Conservation (phyloP, 2,888 invertebrate species). For the Drosophila phalerata region DNA sequence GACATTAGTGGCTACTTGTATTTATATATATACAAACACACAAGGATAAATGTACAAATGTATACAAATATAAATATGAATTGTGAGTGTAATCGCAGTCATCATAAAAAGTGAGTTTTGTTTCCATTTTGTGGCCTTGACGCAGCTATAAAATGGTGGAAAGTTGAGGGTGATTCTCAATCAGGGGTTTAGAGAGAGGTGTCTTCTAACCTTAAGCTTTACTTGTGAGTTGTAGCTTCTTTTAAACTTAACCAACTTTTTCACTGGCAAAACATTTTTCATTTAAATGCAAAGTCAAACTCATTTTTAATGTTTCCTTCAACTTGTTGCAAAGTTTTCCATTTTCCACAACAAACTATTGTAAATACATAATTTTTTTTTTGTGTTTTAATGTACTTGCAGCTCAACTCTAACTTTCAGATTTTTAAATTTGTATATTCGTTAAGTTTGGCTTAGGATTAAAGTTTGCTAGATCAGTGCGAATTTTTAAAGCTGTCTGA, state of each 20-base stretch:
- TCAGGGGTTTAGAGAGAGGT: background rate
- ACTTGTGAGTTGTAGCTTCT: conserved; percentile 23
- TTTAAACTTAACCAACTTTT: conserved; percentile 43
- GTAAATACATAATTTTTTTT: conserved; percentile 12
- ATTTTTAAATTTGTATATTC: background rate
- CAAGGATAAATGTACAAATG: background rate
- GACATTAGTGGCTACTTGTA: conserved; percentile 33
- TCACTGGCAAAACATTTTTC: conserved; percentile 36
- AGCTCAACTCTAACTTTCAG: background rate
- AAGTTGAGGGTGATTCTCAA: background rate
- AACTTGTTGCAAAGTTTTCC: conserved; percentile 32
- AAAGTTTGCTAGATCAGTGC: background rate
- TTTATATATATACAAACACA: background rate
- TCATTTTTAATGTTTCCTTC: conserved; percentile 37
- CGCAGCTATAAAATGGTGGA: background rate
- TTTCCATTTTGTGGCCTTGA: conserved; percentile 13
- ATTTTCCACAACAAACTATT: conserved; percentile 10
- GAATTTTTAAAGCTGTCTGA: conserved; percentile 3
- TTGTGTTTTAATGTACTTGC: conserved; percentile 4
- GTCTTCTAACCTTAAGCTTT: conserved; percentile 20
- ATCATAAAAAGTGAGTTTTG: conserved; percentile 25
- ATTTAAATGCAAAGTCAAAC: conserved; percentile 58
- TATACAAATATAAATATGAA: conserved; percentile 22
- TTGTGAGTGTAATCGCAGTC: conserved; percentile 27
- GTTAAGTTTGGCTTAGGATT: background rate